These are phyloP conservation scores for Hybos culiciformis DNA, from an alignment of 2,888 invertebrate species.

Conservation along the genomic window DNA sequence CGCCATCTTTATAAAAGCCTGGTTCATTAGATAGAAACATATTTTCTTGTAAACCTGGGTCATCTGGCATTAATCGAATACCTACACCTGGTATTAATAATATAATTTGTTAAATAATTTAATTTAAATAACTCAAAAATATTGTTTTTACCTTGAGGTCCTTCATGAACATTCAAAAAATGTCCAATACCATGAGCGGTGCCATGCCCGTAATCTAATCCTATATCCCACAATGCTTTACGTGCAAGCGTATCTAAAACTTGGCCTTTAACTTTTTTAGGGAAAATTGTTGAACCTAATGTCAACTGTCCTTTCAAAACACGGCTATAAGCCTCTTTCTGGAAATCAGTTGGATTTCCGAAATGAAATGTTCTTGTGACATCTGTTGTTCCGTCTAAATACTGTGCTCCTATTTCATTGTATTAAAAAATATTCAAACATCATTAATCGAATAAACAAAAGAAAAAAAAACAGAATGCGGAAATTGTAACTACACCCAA, in stretches of 20 bases:
- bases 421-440: too few species aligned
- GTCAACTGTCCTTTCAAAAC: slow-evolving; percentile 76
- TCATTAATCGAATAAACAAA: too few species aligned
- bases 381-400: slow-evolving; percentile 76
- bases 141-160: too few species aligned
- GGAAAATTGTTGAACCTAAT: slow-evolving; percentile 58
- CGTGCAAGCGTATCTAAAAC: slow-evolving; percentile 63
- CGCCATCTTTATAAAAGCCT: slow-evolving; percentile 74
- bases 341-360: slow-evolving; percentile 53
- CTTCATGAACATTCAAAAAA: slow-evolving; percentile 83
- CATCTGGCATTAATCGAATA: slow-evolving; percentile 45
- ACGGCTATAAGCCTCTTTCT: slow-evolving; percentile 67
- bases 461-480: too few species aligned
- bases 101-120: too few species aligned
- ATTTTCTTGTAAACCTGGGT: slow-evolving; percentile 52
- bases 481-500: too few species aligned
- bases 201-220: slow-evolving; percentile 77
- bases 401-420: neutral
- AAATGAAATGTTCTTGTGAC: slow-evolving; percentile 80
- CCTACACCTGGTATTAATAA: too few species aligned
- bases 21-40: slow-evolving; percentile 66
- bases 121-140: too few species aligned
- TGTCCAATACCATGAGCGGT: slow-evolving; percentile 87
- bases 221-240: slow-evolving; percentile 67
- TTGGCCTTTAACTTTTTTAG: slow-evolving; percentile 42